Evolutionary conservation across 2,113 vertebrate genomes (phyloP).

Genomic region (Oryzias curvinotus): DNA sequence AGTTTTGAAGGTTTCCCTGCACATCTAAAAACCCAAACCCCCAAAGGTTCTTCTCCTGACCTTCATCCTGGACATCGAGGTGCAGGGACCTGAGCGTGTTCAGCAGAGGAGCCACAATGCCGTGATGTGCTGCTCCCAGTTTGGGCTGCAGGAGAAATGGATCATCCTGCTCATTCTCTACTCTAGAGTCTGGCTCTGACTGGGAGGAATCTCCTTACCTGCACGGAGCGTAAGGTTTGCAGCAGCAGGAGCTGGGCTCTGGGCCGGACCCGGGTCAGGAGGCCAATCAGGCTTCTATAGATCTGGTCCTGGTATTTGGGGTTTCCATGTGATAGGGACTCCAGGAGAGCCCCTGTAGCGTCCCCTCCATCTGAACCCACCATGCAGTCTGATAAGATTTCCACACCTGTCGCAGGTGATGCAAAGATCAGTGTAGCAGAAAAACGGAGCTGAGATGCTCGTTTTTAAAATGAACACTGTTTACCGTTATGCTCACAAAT

Average conservation of each 20-base stretch:
- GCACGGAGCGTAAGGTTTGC: constrained; percentile 69
- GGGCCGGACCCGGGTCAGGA: constrained; percentile 72
- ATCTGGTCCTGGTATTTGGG: constrained; percentile 83
- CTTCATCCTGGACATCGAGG: constrained; percentile 80
- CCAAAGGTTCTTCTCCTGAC: constrained; percentile 49
- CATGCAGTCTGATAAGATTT: constrained; percentile 75
- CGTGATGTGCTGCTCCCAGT: constrained; percentile 61
- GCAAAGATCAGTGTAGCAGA: background rate
- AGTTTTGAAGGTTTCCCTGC: too few relatives aligned
- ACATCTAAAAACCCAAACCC: too few relatives aligned
- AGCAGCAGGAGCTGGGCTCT: constrained; percentile 79
- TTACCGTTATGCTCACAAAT: constrained; percentile 85
- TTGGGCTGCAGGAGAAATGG: constrained; percentile 50
- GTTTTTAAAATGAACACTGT: too few relatives aligned
- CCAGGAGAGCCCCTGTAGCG: constrained; percentile 70
- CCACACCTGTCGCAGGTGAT: constrained; percentile 70
- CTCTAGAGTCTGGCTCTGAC: too few relatives aligned
- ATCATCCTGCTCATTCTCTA: background rate
- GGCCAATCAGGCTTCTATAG: constrained; percentile 77
- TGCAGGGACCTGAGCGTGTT: constrained; percentile 71
- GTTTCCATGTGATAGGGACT: constrained; percentile 78
- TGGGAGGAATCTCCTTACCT: constrained; percentile 69
- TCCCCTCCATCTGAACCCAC: constrained; percentile 73
- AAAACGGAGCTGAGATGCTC: too few relatives aligned
- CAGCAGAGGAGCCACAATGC: constrained; percentile 74